Evolutionary conservation across 2,888 invertebrate species (phyloP), one percentile per base, ranked within the genome.

Genomic region (Aphodius sticticus): DNA sequence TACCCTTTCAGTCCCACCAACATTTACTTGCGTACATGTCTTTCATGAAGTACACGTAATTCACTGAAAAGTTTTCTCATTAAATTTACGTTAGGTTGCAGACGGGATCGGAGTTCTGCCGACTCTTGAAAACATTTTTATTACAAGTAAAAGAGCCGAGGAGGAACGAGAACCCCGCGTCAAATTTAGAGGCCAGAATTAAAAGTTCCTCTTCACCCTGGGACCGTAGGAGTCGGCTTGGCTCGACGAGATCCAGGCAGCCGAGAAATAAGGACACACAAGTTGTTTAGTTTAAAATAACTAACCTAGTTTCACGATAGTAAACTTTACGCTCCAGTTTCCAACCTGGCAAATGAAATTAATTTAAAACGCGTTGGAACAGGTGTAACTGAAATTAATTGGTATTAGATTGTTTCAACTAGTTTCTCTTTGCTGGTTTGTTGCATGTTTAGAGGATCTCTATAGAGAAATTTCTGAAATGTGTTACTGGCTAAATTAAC

Each of bases 81-180:
- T 53, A 53, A 53, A 53, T 53, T 53, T 53, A 53, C 53, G 53
- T 53, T 53, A 5, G 53, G 6, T 1, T 53, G 1, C 53, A 53
- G 26, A 26, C 26, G 26, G 53, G 53, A 53, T 53, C 6, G 53
- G 53, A 53, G 53, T 53, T 53, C 53, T 53, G 53, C 53, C 53
- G 53, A 53, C 53, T 53, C 53, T 53, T 53, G 53, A 53, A 53
- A 53, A 53, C 53, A 53, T 53, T 53, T 53, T 53, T 53, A 53
- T 53, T 53, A 53, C 53, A 53, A 53, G 53, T 53, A 53, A 53
- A 5, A 53, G 53, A 53, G 53, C 53, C 1, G 53, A 53, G 9
- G 6, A 53, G 53, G 9, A 53, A 53, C 53, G 7, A 12, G 53
- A 53, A 12, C 53, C 53, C 3, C 53, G 53, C 12, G 53, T 53